A percentile compares a stretch with the other conserved stretches of the same genome.
phyloP scores from a whole-genome alignment of 2,113 vertebrate species.

The Eptesicus fuscus region DNA sequence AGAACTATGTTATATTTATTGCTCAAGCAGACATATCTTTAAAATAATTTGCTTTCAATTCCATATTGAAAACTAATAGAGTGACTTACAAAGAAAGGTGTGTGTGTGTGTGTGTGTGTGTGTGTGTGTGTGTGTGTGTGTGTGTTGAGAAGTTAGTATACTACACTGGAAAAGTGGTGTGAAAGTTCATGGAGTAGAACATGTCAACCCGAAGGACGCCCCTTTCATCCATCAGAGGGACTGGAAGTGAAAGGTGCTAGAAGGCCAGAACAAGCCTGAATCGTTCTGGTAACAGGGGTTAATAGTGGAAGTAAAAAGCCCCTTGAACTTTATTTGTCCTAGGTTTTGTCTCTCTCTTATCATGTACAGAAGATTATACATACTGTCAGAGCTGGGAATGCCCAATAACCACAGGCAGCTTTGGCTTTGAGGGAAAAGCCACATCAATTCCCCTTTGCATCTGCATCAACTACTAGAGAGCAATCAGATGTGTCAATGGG shows the following conservation, averaged over 20 bases:
- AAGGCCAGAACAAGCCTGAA: background rate
- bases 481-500: conserved; percentile 39
- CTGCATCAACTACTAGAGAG: conserved; percentile 42
- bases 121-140: background rate
- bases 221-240: conserved; percentile 9
- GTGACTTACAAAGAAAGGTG: background rate
- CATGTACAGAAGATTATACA: conserved; percentile 52
- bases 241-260: background rate
- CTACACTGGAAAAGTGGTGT: background rate
- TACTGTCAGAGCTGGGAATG: conserved; percentile 41
- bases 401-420: conserved; percentile 47
- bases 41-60: background rate
- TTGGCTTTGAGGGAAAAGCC: conserved; percentile 52
- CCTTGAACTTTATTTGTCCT: conserved; percentile 27
- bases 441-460: conserved; percentile 39
- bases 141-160: background rate
- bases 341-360: conserved; percentile 28
- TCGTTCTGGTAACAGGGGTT: background rate
- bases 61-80: background rate
- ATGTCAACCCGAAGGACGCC: background rate
- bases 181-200: background rate
- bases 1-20: background rate
- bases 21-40: background rate
- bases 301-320: conserved; percentile 8
- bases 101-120: background rate